phyloP scores from a whole-genome alignment of 1,140 invertebrate genomes.

The Latrodectus geometricus region DNA sequence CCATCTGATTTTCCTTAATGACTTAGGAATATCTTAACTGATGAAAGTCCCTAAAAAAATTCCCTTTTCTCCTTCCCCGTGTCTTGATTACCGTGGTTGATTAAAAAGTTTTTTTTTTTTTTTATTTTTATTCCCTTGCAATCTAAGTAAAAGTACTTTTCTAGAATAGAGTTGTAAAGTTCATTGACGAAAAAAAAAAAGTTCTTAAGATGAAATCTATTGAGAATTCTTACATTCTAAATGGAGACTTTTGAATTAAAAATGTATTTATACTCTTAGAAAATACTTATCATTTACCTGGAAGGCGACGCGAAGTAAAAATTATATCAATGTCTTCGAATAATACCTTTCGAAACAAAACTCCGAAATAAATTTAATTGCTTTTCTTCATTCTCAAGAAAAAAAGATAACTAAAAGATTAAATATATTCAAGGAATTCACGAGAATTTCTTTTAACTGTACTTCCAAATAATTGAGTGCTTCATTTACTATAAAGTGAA shows the following conservation, averaged over 20 bases:
- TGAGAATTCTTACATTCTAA: neutral
- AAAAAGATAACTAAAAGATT: no score
- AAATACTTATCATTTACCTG: neutral
- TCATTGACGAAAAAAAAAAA: neutral
- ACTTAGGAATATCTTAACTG: conserved; percentile 60
- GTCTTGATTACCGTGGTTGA: conserved; percentile 52
- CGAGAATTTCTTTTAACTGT: no score
- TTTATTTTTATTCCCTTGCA: neutral
- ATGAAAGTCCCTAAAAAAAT: conserved; percentile 32
- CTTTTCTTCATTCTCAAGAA: no score
- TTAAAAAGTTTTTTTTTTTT: conserved; percentile 16
- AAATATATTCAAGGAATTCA: no score
- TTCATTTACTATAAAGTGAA: no score
- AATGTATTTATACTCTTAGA: neutral
- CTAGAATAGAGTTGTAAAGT: conserved; percentile 11
- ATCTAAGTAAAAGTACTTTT: neutral
- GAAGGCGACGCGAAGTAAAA: neutral
- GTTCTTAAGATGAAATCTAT: neutral
- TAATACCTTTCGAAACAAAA: no score
- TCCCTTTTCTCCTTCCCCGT: neutral
- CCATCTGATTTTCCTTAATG: conserved; percentile 60
- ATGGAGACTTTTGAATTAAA: neutral
- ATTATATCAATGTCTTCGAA: neutral
- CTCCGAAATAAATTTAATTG: no score
- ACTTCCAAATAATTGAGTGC: no score